Base-by-base conservation (phyloP, 2,888 invertebrate species). In the Lordiphosa andalusiaca region DNA sequence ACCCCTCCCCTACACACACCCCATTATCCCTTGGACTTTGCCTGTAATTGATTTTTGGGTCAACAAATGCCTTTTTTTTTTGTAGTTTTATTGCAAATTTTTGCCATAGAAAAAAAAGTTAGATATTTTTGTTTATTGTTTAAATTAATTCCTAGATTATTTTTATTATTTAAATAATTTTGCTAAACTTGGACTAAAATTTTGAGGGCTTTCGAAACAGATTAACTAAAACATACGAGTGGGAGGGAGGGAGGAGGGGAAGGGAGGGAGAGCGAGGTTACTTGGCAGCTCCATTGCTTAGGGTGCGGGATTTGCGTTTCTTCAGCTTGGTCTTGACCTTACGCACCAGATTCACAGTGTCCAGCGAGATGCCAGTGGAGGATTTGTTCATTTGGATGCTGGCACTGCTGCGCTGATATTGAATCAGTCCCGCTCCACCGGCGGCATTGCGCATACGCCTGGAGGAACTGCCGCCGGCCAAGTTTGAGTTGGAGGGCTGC, bases 321-420 rank as follows among this genome's bases (percentile, higher is more conserved):
- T 86, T 88, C 48, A 87, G 60, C 68, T 88, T 89, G 23, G 84
- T 82, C 59, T 88, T 88, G 13, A 88, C 84, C 67, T 86, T 87
- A 25, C 85, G 86, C 23, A 80, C 86, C 36, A 87, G 61, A 58
- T 90, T 91, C 33, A 90, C 91, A 35, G 91, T 91, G 5, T 91
- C 76, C 90, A 92, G 10, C 88, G 90, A 63, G 89, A 85, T 71
- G 7, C 55, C 66, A 4, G 63, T 42, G 1, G 55, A 23, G 12
- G 58, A 41, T 33, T 56, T 62, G 21, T 36, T 66, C 16, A 49
- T 57, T 44, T 53, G 50, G 4, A 40, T 13, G 16, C 9, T 38
- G 19, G 35, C 44, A 6, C 21, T 46, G 19, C 25, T 25, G 0
- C 64, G 53, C 36, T 67, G 68, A 16, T 60, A 66, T 21, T 54